Evolutionary conservation across 2,113 vertebrate genomes (phyloP).

Genomic region (Catharus minimus): DNA sequence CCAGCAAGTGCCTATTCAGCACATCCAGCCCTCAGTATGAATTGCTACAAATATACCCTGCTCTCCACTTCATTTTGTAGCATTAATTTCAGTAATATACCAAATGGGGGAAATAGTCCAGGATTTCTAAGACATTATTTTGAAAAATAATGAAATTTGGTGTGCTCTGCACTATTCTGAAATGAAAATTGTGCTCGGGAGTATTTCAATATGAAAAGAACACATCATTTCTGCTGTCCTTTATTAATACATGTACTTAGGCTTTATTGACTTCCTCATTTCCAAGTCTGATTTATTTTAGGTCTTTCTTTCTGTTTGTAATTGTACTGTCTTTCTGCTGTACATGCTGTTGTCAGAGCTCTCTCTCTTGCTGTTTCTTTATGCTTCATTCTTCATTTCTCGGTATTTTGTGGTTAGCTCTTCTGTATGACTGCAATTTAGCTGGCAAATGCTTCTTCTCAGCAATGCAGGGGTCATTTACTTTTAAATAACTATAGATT

Average conservation of each 20-base stretch:
- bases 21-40: background rate
- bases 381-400: background rate
- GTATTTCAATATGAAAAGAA: background rate
- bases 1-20: background rate
- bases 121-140: background rate
- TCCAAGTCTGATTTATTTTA: background rate
- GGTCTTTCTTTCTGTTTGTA: background rate
- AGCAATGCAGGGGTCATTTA: background rate
- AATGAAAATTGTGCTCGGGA: background rate
- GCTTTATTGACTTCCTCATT: background rate
- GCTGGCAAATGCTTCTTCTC: background rate
- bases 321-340: background rate
- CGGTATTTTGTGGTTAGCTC: background rate
- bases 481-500: background rate
- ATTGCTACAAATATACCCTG: background rate
- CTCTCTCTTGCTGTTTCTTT: background rate
- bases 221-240: background rate
- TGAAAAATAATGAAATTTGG: background rate
- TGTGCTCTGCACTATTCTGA: background rate
- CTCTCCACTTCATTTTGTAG: background rate
- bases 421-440: background rate
- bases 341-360: fast-evolving
- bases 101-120: background rate
- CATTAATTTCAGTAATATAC: background rate
- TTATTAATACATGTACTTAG: background rate